Evolutionary conservation across 2,113 vertebrate genomes (phyloP).

Genomic region (Pollimyrus isidori): DNA sequence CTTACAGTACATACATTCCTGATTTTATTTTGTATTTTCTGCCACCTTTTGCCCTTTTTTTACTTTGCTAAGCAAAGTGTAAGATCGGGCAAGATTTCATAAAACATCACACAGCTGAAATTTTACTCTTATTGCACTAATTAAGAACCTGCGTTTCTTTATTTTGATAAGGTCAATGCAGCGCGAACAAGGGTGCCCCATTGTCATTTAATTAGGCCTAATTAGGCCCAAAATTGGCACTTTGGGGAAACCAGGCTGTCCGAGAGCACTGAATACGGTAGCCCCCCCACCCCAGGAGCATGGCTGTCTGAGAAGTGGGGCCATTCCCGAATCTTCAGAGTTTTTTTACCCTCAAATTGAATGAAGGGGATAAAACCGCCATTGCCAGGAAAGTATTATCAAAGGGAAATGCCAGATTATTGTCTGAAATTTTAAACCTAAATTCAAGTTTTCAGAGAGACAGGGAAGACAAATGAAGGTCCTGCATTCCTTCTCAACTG

Average conservation of each 20-base stretch:
- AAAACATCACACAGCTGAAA: not conserved
- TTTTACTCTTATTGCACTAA: not conserved
- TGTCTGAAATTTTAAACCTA: conserved; percentile 22
- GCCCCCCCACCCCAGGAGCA: not conserved
- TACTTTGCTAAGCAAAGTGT: not conserved
- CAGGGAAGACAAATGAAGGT: conserved; percentile 15
- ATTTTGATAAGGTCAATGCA: conserved; percentile 10
- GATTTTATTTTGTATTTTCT: not conserved
- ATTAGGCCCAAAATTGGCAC: conserved; percentile 8
- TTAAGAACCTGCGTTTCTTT: conserved; percentile 16
- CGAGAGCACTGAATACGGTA: not conserved
- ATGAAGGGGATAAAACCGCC: conserved; percentile 10
- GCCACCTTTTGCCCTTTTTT: not conserved
- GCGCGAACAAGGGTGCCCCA: not conserved
- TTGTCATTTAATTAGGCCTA: conserved; percentile 19
- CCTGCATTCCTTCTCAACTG: conserved; percentile 26
- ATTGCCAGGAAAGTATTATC: conserved; percentile 16
- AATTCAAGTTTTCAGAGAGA: conserved; percentile 17
- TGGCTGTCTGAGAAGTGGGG: not conserved
- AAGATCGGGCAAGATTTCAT: not conserved
- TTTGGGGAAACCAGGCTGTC: not conserved
- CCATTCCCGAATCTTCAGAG: not conserved
- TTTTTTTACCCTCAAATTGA: not conserved
- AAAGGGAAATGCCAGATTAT: conserved; percentile 17
- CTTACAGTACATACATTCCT: not conserved